Percentiles rank a stretch among this genome's conserved stretches.
phyloP scores from a whole-genome alignment of 2,113 vertebrate species.

The Carollia perspicillata region DNA sequence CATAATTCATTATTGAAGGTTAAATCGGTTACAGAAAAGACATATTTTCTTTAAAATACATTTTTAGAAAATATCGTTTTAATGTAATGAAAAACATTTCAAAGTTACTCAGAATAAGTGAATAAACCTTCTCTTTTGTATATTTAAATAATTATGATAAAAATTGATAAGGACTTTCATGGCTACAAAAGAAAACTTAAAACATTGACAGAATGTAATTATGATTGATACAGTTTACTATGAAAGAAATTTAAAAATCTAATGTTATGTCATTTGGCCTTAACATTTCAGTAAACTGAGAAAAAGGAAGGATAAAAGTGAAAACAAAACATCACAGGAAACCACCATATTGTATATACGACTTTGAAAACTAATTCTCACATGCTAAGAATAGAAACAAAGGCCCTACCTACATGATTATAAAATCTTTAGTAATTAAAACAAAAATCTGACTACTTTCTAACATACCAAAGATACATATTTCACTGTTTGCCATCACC shows the following conservation, averaged over 20 bases:
- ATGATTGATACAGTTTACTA: background rate
- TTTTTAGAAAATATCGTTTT: conserved; percentile 53
- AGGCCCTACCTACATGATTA: background rate
- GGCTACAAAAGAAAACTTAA: conserved; percentile 42
- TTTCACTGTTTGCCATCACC: background rate
- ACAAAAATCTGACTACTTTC: background rate
- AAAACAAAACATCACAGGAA: background rate
- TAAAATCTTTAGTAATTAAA: background rate
- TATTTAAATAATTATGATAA: conserved; percentile 9
- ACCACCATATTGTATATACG: background rate
- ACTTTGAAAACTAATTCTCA: conserved; percentile 19
- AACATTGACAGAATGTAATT: conserved; percentile 16
- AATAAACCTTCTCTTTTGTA: background rate
- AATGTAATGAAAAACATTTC: conserved; percentile 56
- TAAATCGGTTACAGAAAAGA: conserved; percentile 62
- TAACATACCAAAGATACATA: background rate
- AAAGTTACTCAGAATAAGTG: conserved; percentile 12
- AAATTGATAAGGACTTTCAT: background rate
- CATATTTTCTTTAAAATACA: conserved; percentile 53
- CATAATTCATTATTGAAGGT: conserved; percentile 70
- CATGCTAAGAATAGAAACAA: conserved; percentile 27
- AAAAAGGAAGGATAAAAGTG: conserved; percentile 8
- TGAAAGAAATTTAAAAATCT: conserved; percentile 1
- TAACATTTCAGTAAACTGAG: conserved; percentile 46
- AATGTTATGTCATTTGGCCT: conserved; percentile 17